Evolutionary conservation across 2,888 invertebrate genomes (phyloP).

Genomic region (Nineta flava): DNA sequence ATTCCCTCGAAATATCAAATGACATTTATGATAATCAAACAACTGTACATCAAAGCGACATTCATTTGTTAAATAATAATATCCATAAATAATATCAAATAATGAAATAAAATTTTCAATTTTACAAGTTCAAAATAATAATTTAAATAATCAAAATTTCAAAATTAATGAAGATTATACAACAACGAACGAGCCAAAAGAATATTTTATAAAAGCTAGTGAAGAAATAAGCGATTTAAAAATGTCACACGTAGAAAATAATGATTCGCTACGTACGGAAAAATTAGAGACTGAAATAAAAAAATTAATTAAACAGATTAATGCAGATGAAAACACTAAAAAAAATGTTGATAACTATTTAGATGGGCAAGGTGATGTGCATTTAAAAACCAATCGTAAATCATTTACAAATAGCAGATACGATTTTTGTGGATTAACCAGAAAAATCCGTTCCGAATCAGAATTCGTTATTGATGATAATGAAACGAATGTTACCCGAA

Average conservation of each 20-base stretch:
- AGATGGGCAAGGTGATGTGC: neutral
- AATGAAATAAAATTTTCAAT: no score
- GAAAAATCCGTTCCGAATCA: neutral
- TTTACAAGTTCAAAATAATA: no score
- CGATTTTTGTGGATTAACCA: neutral
- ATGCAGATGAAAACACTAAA: neutral
- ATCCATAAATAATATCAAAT: no score
- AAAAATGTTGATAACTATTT: neutral
- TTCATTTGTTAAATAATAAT: no score
- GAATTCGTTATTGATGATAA: neutral
- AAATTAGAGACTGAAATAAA: conserved; percentile 1
- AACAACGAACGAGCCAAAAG: no score
- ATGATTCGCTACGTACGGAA: neutral
- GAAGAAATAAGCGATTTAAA: neutral
- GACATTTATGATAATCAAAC: no score
- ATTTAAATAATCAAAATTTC: no score
- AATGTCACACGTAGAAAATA: neutral
- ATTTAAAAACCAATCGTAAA: neutral
- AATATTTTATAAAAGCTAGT: neutral
- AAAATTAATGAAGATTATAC: no score
- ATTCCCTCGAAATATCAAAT: no score
- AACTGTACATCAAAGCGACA: no score
- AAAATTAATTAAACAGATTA: conserved; percentile 1
- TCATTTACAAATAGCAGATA: neutral
- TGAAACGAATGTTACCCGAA: neutral